Evolutionary conservation across 2,113 vertebrate genomes (phyloP), one percentile per base, ranked within the genome.

Genomic region (Saimiri boliviensis): DNA sequence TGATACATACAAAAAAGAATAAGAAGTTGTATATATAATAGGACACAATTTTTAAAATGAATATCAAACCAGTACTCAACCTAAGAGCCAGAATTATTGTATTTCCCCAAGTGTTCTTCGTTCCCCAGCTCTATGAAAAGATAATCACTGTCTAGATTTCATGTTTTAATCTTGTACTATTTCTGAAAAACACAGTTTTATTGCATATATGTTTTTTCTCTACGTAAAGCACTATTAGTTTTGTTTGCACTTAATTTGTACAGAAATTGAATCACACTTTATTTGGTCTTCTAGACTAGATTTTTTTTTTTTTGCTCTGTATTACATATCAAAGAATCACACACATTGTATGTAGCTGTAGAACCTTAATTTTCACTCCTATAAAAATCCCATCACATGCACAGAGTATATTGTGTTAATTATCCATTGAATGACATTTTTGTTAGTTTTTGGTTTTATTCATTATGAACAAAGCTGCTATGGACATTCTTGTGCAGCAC

Each of bases 241-340:
- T 94, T 54, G 19, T 74, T 88, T 60, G n/a, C 21, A 85, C 87
- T 88, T 71, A 77, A 42, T 70, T 45, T 56, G 7, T 88, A 19
- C 35, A 86, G 54, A 94, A 87, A 96, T 74, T 58, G 42, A 91
- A 89, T 80, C 30, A n/a, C 21, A 60, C 8, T 95, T 73, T 71
- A n/a, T 89, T 74, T 83, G 42, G n/a, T 76, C 21, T 83, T 76
- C 8, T 45, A 70, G 27, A 85, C 77, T 30, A 77, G 27, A n/a
- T 19, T 66, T 60, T 58, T 47, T n/a, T n/a, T 47, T 73, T 79
- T 91, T 70, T 66, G 25, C 19, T 47, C 14, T 91, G 0, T 84
- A 21, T 85, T 88, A 16, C 6, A 13, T 32, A 49, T 58, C 32
- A 81, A 6, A 47, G 42, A 71, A 6, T 82, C 1, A 25, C 20